A percentile compares a stretch with the other conserved stretches of the same genome.
Evolutionary conservation across 2,797 vertebrate genomes (phyloP).

Genomic region (Euthynnus affinis): DNA sequence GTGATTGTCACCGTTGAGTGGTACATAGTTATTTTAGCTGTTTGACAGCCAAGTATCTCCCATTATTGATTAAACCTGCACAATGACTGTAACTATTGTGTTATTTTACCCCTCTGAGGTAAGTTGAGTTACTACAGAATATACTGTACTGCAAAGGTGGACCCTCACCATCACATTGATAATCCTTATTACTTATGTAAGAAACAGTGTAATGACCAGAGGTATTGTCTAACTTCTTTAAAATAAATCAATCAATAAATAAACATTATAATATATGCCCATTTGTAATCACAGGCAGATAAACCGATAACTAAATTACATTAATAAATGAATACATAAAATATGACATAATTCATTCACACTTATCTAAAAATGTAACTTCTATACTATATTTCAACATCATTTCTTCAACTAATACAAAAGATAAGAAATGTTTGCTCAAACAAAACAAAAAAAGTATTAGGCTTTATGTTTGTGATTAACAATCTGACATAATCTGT

Average conservation of each 20-base stretch:
- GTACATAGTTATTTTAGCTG: conserved; percentile 74
- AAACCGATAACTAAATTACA: conserved; percentile 5
- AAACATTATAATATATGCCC: conserved; percentile 6
- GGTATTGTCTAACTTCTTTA: conserved; percentile 15
- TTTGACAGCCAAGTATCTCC: conserved; percentile 77
- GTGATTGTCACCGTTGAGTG: conserved; percentile 82
- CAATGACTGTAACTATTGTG: conserved; percentile 59
- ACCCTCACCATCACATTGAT: conserved; percentile 39
- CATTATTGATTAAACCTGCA: conserved; percentile 63
- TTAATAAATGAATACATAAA: conserved; percentile 37
- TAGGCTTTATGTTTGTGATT: conserved; percentile 20
- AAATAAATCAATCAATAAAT: conserved; percentile 30
- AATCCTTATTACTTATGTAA: conserved; percentile 28
- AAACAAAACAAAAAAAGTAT: conserved; percentile 27
- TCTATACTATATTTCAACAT: conserved; percentile 26
- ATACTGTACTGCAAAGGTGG: conserved; percentile 55
- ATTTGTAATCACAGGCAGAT: conserved; percentile 13
- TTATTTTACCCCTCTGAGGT: conserved; percentile 63
- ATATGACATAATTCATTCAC: conserved; percentile 32
- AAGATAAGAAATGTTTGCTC: conserved; percentile 27
- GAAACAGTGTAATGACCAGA: conserved; percentile 32
- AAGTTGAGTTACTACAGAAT: conserved; percentile 48
- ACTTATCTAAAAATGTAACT: conserved; percentile 18
- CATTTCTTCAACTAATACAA: conserved; percentile 38
- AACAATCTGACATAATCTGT: conserved; percentile 32